These are phyloP conservation scores for Galagoides demidoff DNA, from an alignment of 2,797 vertebrate species.

Conservation along the genomic window DNA sequence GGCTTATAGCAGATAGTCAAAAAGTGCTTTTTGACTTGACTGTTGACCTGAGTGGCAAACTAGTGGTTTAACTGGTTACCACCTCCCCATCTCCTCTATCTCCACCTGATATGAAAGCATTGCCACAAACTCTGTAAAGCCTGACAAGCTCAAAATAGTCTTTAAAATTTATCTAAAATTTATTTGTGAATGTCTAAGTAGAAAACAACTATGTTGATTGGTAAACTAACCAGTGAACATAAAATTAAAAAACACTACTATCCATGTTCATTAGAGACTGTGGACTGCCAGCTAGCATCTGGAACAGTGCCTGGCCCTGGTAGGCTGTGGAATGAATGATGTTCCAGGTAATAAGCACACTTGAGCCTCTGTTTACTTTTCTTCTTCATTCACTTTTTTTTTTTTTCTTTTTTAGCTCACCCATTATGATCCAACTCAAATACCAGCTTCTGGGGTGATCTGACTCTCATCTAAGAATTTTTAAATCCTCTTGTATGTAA, in stretches of 20 bases:
- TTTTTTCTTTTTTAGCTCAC: neutral
- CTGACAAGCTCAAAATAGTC: neutral
- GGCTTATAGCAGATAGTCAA: neutral
- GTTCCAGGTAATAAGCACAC: neutral
- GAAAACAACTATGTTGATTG: neutral
- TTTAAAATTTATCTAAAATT: neutral
- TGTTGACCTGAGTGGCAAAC: neutral
- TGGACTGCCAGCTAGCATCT: neutral
- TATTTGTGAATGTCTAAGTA: neutral
- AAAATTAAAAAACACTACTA: neutral
- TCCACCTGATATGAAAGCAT: neutral
- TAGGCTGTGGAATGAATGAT: neutral
- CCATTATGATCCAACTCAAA: neutral
- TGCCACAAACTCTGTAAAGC: neutral
- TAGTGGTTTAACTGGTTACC: neutral
- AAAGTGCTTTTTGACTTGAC: neutral
- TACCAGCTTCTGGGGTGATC: neutral
- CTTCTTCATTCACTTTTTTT: neutral
- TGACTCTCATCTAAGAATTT: neutral
- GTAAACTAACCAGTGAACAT: neutral
- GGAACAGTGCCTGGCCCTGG: neutral
- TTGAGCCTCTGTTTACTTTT: neutral
- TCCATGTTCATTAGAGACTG: neutral
- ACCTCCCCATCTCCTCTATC: neutral
- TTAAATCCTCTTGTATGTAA: neutral